Base-by-base conservation (phyloP, 2,888 invertebrate genomes). In the Lithophane semibrunnea region DNA sequence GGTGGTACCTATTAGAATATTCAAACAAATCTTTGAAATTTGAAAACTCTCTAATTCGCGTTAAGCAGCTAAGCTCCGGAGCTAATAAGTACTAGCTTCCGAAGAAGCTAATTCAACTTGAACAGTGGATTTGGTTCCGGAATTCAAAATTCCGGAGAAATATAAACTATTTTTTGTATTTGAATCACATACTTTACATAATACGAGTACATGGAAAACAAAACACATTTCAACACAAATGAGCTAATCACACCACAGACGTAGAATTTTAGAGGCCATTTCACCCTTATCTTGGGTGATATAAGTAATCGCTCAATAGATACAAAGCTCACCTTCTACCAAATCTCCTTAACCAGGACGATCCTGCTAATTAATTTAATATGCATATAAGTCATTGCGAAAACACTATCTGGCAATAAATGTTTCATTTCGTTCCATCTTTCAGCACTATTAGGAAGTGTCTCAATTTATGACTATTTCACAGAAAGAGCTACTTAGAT, bases 401-500 rank as follows among this genome's bases (percentile, higher is more conserved):
- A 37, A 13, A 7, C 12, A 79, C 4, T 10, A 37, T 21, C 12
- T 49, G 0, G 9, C 16, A 24, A 21, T 10, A 29, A 29, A 66
- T 24, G 1, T 47, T 54, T 44, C 1, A 13, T 18, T 64, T 10
- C 9, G 7, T 54, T 44, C 2, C 44, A 58, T 64, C n/a, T 29
- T 83, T 61, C 37, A 83, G 29, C 44, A 37, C 47, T 29, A 47
- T 52, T 13, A 61, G 5, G 12, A 44, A 24, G 1, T 21, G 24
- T 9, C 18, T 52, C 3, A 47, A 56, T 73, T n/a, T 65, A 65
- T 49, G 58, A 60, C 13, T 63, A 24, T 56, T 71, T 61, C 54
- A 42, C 44, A 63, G 37, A 42, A 64, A 63, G 29, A 63, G 13
- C 29, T 54, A 68, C 54, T 49, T 68, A 75, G 73, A 75, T 67